Percentiles rank a stretch among this genome's conserved stretches.
phyloP scores from a whole-genome alignment of 2,888 invertebrate genomes.

The Eucriotettix oculatus region DNA sequence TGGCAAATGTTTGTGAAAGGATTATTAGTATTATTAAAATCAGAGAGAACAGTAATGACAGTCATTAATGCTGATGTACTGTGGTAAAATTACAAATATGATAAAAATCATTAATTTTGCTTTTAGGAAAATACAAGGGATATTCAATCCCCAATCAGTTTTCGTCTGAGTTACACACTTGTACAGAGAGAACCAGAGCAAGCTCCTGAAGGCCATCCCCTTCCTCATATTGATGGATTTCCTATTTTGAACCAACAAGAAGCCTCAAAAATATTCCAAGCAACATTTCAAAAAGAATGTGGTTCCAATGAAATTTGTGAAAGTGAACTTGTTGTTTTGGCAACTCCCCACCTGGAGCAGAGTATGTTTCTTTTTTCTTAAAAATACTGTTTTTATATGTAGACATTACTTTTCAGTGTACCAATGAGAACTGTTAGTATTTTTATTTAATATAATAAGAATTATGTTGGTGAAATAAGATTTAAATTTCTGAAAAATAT shows the following conservation, averaged over 20 bases:
- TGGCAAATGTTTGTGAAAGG: too few species aligned
- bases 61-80: too few species aligned
- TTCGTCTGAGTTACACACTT: slow-evolving; percentile 69
- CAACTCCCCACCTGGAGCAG: slow-evolving; percentile 37
- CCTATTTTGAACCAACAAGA: slow-evolving; percentile 81
- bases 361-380: not conserved
- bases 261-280: slow-evolving; percentile 63
- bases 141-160: slow-evolving; percentile 76
- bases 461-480: too few species aligned
- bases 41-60: not conserved
- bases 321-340: slow-evolving; percentile 55
- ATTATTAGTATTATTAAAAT: not conserved
- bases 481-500: too few species aligned
- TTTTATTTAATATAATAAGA: too few species aligned
- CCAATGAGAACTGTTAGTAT: too few species aligned
- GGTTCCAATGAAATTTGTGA: slow-evolving; percentile 75
- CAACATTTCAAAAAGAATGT: slow-evolving; percentile 82
- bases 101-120: not conserved
- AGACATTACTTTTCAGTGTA: too few species aligned
- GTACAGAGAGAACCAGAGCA: slow-evolving; percentile 47
- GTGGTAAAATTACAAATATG: not conserved
- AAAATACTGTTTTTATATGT: too few species aligned
- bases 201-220: slow-evolving; percentile 28
- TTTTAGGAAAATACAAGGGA: slow-evolving; percentile 60
- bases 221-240: slow-evolving; percentile 58